phyloP scores from a whole-genome alignment of 1,140 invertebrate genomes.

The Dinoponera quadriceps region DNA sequence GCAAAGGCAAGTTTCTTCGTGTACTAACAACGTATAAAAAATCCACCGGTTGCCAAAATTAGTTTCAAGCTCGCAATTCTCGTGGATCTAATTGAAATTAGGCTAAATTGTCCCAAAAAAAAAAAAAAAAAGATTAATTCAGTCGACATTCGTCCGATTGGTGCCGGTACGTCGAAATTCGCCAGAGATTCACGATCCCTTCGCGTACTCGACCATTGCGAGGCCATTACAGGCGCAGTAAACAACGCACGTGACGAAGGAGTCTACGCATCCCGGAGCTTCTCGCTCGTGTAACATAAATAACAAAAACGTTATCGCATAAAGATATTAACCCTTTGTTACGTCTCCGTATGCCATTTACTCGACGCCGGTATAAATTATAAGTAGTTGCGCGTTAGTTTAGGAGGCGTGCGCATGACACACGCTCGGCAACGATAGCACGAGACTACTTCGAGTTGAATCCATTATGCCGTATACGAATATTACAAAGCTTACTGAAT shows the following conservation, averaged over 20 bases:
- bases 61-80: too few species aligned
- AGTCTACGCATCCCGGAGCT: neutral
- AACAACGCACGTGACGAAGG: too few species aligned
- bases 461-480: slow-evolving; percentile 58
- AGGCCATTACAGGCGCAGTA: too few species aligned
- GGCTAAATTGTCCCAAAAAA: too few species aligned
- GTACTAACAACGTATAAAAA: too few species aligned
- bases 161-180: too few species aligned
- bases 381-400: slow-evolving; percentile 39
- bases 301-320: neutral
- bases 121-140: too few species aligned
- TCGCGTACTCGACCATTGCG: too few species aligned
- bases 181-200: too few species aligned
- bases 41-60: too few species aligned
- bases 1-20: neutral
- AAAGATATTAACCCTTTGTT: slow-evolving; percentile 11
- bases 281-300: slow-evolving; percentile 2
- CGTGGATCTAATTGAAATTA: too few species aligned
- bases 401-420: slow-evolving; percentile 52
- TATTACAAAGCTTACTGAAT: slow-evolving; percentile 62
- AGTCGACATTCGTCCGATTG: too few species aligned
- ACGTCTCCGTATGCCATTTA: slow-evolving; percentile 10
- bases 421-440: slow-evolving; percentile 37
- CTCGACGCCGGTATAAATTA: slow-evolving; percentile 16
- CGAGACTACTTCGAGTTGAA: slow-evolving; percentile 52